Conservation (phyloP, 2,797 vertebrate genomes). For the Apodemus agrarius region DNA sequence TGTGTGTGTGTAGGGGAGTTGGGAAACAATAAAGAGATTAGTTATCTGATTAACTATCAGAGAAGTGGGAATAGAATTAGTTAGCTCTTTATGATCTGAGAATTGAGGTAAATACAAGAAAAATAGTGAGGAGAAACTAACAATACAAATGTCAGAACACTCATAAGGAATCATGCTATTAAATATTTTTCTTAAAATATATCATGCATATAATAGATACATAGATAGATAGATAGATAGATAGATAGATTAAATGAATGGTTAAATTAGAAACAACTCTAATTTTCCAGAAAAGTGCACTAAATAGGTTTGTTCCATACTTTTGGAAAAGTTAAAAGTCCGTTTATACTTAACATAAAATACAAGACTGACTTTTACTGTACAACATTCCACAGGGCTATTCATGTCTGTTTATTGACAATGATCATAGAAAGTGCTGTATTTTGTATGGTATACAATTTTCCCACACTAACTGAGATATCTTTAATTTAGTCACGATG, state of each 20-base stretch:
- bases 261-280: background rate
- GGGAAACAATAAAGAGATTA: background rate
- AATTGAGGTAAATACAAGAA: background rate
- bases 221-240: background rate
- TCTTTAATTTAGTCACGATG: conserved; percentile 13
- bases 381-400: conserved; percentile 55
- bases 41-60: background rate
- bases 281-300: conserved; percentile 64
- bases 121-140: background rate
- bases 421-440: conserved; percentile 56
- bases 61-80: background rate
- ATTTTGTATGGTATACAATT: conserved; percentile 28
- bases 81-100: background rate
- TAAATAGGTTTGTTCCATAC: conserved; percentile 25
- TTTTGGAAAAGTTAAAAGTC: conserved; percentile 60
- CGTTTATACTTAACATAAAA: conserved; percentile 45
- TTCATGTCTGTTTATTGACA: conserved; percentile 59
- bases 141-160: background rate
- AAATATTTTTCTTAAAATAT: background rate
- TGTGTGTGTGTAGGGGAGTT: background rate
- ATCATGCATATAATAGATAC: background rate
- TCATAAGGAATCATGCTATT: background rate
- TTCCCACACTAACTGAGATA: background rate
- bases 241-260: background rate
- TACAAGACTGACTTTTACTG: conserved; percentile 66